Conservation (phyloP, 2,113 vertebrate genomes). For the Heptranchias perlo region DNA sequence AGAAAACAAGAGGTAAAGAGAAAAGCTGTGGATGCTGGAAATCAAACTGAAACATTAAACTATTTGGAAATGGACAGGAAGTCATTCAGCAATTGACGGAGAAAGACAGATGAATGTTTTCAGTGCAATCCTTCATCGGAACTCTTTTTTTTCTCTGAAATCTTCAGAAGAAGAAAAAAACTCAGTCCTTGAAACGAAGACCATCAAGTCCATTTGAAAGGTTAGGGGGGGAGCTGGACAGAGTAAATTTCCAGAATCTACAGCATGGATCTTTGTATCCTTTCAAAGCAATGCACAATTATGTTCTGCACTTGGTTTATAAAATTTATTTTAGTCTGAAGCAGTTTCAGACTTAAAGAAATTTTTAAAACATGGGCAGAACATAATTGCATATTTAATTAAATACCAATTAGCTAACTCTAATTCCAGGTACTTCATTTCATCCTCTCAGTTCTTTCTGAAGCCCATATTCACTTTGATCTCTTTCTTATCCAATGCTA, state of each 20-base stretch:
- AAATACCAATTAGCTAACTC: not conserved
- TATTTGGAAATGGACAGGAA: not conserved
- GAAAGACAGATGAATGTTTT: not conserved
- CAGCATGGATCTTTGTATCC: not conserved
- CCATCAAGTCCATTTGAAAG: not conserved
- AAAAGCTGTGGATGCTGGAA: not conserved
- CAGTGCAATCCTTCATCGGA: not conserved
- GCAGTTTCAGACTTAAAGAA: no score
- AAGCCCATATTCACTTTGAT: not conserved
- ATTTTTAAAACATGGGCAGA: no score
- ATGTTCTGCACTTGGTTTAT: no score
- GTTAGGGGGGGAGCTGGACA: not conserved
- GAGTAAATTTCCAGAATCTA: not conserved
- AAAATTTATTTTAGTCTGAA: no score
- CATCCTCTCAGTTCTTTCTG: not conserved
- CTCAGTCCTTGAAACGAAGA: not conserved
- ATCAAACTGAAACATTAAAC: not conserved
- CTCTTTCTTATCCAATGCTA: not conserved
- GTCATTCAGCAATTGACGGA: not conserved
- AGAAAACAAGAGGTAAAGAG: no score
- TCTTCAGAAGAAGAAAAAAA: not conserved
- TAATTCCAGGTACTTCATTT: not conserved
- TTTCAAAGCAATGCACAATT: no score
- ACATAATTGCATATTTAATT: not conserved
- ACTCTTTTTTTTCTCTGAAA: not conserved